Evolutionary conservation across 2,113 vertebrate genomes (phyloP), one percentile per base, ranked within the genome.

Genomic region (Halichoerus grypus): DNA sequence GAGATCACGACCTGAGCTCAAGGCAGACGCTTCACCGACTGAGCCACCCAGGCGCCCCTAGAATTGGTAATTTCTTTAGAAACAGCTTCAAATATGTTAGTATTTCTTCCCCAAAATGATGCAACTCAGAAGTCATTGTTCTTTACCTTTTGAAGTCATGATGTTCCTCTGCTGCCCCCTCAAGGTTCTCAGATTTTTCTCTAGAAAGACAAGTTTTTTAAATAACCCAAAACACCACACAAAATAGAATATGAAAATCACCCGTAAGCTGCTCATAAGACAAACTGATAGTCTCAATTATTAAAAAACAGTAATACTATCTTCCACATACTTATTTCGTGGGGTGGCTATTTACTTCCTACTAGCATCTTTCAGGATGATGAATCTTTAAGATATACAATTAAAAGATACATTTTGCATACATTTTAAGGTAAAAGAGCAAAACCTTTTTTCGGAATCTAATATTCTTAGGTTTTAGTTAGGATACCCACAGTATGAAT

Each of bases 151-250:
- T 22, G 49, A 95, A 79, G 67, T 80, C 61, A 57, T 8, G 3
- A 71, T 1, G 59, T 3, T 88, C 36, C 96, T 93, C 71, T 98
- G 46, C 95, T 96, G 97, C 94, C 91, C 94, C 91, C 96, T 95
- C 36, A 82, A 91, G 96, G 92, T 59, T 77, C 28, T 72, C 81
- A 18, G 28, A 7, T 51, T 76, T 80, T 95, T 74, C 69, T 97
- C 59, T 39, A 88, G 53, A 94, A 59, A 92, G 71, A 67, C 65
- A 71, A 24, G 36, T 67, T 53, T 53, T 94, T 93, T 71, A 65
- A 95, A 90, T 71, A 71, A 94, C n/a, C 46, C 19, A 59, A 82
- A 79, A 33, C 28, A 6, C 5, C 9, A 61, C 4, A 1, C 46
- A 15, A 89, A 93, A 87, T 5, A 69, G 31, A 59, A 36, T 22